These are phyloP conservation scores for Telenomus remus DNA, from an alignment of 1,140 invertebrate species.

Conservation along the genomic window DNA sequence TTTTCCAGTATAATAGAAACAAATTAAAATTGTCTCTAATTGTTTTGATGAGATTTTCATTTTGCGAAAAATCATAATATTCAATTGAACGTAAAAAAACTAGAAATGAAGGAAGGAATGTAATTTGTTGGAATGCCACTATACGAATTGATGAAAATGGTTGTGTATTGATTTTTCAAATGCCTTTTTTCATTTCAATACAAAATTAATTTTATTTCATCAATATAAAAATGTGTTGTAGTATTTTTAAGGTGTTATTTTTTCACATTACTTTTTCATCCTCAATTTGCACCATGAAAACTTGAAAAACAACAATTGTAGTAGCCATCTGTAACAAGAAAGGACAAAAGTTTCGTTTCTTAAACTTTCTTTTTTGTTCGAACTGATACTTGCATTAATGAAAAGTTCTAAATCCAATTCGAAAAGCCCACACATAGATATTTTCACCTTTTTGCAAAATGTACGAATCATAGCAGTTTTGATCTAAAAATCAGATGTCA, in stretches of 20 bases:
- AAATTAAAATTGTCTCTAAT: background rate
- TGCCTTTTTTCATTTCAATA: too few species aligned
- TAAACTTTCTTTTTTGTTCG: background rate
- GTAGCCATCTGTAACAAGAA: background rate
- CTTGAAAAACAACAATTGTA: background rate
- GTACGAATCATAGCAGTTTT: background rate
- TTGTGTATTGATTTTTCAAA: too few species aligned
- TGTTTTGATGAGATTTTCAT: background rate
- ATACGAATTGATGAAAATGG: too few species aligned
- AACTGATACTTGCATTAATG: slow-evolving; percentile 9
- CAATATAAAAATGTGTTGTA: too few species aligned
- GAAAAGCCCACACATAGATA: slow-evolving; percentile 16
- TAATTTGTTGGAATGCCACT: too few species aligned
- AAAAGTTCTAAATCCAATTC: slow-evolving; percentile 9
- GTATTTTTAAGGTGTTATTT: too few species aligned
- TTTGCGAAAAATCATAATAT: background rate
- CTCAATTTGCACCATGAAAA: background rate
- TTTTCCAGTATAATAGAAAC: background rate
- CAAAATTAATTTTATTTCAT: too few species aligned
- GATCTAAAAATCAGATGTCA: slow-evolving; percentile 6
- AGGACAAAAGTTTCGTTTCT: background rate
- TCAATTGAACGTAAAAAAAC: too few species aligned
- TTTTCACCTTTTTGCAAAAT: slow-evolving; percentile 1
- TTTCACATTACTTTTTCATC: background rate
- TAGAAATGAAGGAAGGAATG: too few species aligned